Evolutionary conservation across 2,797 vertebrate species (phyloP).

Genomic region (Psittacula derbiana): DNA sequence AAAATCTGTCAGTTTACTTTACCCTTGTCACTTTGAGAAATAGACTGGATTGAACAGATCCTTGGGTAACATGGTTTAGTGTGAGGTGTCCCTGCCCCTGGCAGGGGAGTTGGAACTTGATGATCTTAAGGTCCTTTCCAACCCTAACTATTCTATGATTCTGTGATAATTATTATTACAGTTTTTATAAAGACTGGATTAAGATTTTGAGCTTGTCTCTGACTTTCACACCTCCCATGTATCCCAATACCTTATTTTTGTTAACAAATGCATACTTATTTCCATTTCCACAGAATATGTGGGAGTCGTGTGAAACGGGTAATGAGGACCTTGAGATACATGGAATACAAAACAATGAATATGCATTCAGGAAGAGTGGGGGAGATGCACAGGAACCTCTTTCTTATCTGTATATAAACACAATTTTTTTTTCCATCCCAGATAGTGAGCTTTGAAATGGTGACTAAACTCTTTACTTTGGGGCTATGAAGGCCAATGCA

Average conservation of each 20-base stretch:
- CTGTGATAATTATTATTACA: background rate
- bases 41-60: background rate
- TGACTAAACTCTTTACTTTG: conserved; percentile 46
- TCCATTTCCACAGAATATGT: background rate
- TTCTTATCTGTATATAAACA: background rate
- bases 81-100: background rate
- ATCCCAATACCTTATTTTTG: background rate
- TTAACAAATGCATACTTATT: conserved; percentile 1
- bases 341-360: background rate
- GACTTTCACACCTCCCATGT: background rate
- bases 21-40: background rate
- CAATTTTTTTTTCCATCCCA: background rate
- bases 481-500: background rate
- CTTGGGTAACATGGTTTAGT: background rate
- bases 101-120: background rate
- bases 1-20: background rate
- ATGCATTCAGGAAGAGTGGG: background rate
- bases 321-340: background rate
- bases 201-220: background rate
- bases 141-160: background rate
- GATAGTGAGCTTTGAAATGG: background rate
- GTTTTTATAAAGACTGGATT: background rate
- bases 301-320: conserved; percentile 29
- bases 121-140: background rate
- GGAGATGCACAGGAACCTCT: background rate